Conservation (phyloP, 2,888 invertebrate genomes). For the Lasioglossum figueresi region DNA sequence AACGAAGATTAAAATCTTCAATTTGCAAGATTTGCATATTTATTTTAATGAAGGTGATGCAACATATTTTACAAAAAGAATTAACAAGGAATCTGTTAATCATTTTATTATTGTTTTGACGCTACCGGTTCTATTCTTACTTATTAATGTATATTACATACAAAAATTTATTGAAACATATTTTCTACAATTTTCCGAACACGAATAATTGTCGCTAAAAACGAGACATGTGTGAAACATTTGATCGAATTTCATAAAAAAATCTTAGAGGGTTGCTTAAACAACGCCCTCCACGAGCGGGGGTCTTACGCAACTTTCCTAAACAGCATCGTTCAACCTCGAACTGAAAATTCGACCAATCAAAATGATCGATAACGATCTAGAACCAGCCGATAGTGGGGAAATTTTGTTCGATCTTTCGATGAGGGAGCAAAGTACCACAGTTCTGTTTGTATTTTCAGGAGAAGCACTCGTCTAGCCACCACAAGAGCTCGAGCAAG, state of each 20-base stretch:
- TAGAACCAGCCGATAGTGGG: background rate
- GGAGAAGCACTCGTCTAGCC: conserved; percentile 80
- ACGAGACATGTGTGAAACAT: background rate
- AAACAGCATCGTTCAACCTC: background rate
- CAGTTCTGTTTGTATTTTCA: conserved; percentile 74
- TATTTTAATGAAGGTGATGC: background rate
- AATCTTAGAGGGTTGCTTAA: background rate
- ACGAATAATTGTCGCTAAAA: background rate
- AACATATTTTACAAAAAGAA: background rate
- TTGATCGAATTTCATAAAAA: background rate
- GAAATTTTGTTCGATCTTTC: background rate
- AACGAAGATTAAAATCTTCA: background rate
- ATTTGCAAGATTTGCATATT: background rate
- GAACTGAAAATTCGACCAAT: background rate
- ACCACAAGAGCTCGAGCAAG: conserved; percentile 81
- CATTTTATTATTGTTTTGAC: too few species aligned
- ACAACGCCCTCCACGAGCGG: background rate
- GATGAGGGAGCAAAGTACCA: conserved; percentile 36
- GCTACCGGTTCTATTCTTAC: too few species aligned
- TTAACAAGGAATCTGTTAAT: too few species aligned
- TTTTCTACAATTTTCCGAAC: background rate
- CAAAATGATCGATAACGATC: background rate
- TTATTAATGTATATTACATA: too few species aligned
- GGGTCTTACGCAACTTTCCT: background rate
- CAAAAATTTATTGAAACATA: too few species aligned